These are phyloP conservation scores for Drosophila infuscata DNA, from an alignment of 2,888 invertebrate species.

Conservation along the genomic window DNA sequence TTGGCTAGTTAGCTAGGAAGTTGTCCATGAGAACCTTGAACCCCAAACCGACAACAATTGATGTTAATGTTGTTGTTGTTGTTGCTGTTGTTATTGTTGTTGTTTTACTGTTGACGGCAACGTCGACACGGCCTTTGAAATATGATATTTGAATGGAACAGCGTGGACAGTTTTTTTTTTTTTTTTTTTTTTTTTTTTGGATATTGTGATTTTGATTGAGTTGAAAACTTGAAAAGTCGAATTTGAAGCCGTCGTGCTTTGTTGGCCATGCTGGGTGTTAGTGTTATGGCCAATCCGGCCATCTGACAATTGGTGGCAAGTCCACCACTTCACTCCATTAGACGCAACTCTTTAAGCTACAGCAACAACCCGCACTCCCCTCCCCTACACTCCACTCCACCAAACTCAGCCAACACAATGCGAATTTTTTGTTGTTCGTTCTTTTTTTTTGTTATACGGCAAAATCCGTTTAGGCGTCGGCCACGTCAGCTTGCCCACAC, in stretches of 20 bases:
- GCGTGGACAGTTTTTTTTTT: slow-evolving; percentile 68
- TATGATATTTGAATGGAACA: slow-evolving; percentile 58
- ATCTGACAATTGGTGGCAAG: slow-evolving; percentile 58
- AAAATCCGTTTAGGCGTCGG: slow-evolving; percentile 60
- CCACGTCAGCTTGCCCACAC: slow-evolving; percentile 35
- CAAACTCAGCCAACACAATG: slow-evolving; percentile 36
- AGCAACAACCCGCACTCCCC: not conserved
- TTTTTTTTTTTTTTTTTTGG: slow-evolving; percentile 43
- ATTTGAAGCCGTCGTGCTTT: slow-evolving; percentile 32
- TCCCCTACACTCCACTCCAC: no score
- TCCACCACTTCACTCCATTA: slow-evolving; percentile 49
- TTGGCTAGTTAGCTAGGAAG: slow-evolving; percentile 52
- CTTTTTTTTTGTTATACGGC: slow-evolving; percentile 19
- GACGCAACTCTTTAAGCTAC: slow-evolving; percentile 32
- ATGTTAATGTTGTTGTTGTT: slow-evolving; percentile 1
- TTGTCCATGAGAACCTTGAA: slow-evolving; percentile 73
- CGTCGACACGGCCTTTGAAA: slow-evolving; percentile 64
- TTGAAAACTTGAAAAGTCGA: slow-evolving; percentile 21
- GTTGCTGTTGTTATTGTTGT: not conserved
- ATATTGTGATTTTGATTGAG: slow-evolving; percentile 58
- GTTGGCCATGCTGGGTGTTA: slow-evolving; percentile 50
- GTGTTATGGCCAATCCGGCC: slow-evolving; percentile 46
- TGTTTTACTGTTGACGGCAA: slow-evolving; percentile 40
- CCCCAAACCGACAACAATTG: slow-evolving; percentile 38
- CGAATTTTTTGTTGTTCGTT: slow-evolving; percentile 15